Base-by-base conservation (phyloP, 2,888 invertebrate species). In the Lymantria dispar region DNA sequence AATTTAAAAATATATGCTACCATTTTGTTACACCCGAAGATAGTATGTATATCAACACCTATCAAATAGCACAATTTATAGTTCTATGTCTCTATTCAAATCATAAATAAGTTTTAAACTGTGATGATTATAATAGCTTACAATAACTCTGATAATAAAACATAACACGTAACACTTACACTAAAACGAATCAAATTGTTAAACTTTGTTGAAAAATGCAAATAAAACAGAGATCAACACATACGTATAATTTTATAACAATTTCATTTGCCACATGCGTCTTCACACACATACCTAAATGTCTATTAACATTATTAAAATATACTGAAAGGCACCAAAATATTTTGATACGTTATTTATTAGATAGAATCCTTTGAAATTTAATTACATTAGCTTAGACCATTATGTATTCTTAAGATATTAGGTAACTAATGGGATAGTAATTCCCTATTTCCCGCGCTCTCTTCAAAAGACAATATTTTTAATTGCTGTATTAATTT, bases 251-350 rank as follows among this genome's bases (percentile, higher is more conserved):
- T 38, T 12, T 40, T 47, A 14, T 40, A 53, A 46, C 49, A 45
- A 48, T 44, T 39, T 36, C 39, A 50, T 51, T 47, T 39, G 22
- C 29, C 45, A 53, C 45, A 40, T 33, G 47, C 42, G 9, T 53
- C 43, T 30, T 13, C 38, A 43, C 42, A 45, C 42, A 45, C 15
- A 40, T 54, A 45, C 37, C 15, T 56, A 58, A 50, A 48, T 15
- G 1, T 47, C 38, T 58, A 59, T 45, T 51, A 55, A 52, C 58
- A 58, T 39, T 56, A 62, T 62, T 56, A 61, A 71, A 58, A 60
- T 60, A 68, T 56, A 53, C 46, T 51, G 44, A 69, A 74, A 75
- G 71, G 74, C 74, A 75, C 72, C 51, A 73, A 72, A 63, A 48
- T 61, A 65, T 67, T 51, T 51, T 60, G 57, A 55, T 60, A 55